Base-by-base conservation (phyloP, 2,797 vertebrate genomes). In the Rallus crepitans region DNA sequence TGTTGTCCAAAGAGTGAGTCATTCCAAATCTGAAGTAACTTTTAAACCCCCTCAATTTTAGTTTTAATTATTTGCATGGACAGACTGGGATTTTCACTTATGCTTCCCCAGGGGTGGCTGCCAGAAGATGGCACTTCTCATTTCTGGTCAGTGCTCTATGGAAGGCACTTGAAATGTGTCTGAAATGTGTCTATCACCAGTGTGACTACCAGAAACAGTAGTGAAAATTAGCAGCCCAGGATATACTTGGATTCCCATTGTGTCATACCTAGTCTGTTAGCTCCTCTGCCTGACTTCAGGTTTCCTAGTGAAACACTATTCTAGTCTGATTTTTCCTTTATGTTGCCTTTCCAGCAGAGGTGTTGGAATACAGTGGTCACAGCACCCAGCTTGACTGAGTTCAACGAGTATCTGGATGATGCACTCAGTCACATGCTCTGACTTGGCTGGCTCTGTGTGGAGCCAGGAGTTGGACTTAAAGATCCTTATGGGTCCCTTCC, bases 1-100 rank as follows among this genome's bases (percentile, higher is more conserved):
- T 77, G 39, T 60, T 82, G 52, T 45, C 81, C 68, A 30, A 87
- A 48, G 42, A 70, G 35, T 64, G 70, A 90, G 53, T 87, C 83
- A 77, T 24, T 73, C 23, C 2, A 2, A 66, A 30, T 77, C 39
- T 80, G 39, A 87, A 90, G 33, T 77, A 65, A 72, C 23, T 65
- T 93, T 48, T 47, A 14, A 14, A 80, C 75, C 80, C 8, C 15
- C 7, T 28, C 27, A 12, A 52, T 31, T 11, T 48, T 47, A 87
- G 24, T 79, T 93, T 61, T 73, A 60, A 28, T 89, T 73, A 20
- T 77, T 87, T 45, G 15, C 24, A 63, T 30, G 31, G 45, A 63
- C 70, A 13, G 45, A 42, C 40, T 7, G 30, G 18, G 60, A n/a
- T 95, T 93, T 83, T 84, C 18, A 40, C 27, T 77, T 72, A 64